These are phyloP conservation scores for Phacellophora camtschatica DNA, from an alignment of 30 jellyfish, hydroid and myxozoan species.

Conservation along the genomic window DNA sequence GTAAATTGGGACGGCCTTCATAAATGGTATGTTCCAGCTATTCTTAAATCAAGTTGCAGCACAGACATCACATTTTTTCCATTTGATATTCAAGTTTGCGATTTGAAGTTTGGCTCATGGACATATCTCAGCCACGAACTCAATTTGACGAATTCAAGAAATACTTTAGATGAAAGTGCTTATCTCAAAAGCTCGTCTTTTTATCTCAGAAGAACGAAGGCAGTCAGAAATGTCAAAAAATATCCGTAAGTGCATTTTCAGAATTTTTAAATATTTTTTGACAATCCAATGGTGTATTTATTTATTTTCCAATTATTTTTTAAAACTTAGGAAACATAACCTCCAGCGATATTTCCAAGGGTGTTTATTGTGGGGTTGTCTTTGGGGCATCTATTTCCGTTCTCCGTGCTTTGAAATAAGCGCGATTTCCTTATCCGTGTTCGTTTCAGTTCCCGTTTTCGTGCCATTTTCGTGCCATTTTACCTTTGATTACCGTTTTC, in stretches of 20 bases:
- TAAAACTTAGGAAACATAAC: too few relatives aligned
- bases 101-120: slow-evolving; percentile 92
- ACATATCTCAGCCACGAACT: slow-evolving; percentile 67
- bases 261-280: too few relatives aligned
- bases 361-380: too few relatives aligned
- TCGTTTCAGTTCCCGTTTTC: too few relatives aligned
- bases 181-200: slow-evolving; percentile 82
- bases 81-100: slow-evolving; percentile 81
- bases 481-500: too few relatives aligned
- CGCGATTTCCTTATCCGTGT: too few relatives aligned
- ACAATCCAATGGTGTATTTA: too few relatives aligned
- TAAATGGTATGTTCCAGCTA: slow-evolving; percentile 90
- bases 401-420: too few relatives aligned
- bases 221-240: slow-evolving; percentile 34
- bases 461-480: too few relatives aligned
- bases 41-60: slow-evolving; percentile 82
- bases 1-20: slow-evolving; percentile 43
- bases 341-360: too few relatives aligned
- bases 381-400: too few relatives aligned
- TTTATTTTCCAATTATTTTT: too few relatives aligned
- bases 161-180: slow-evolving; percentile 51
- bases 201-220: slow-evolving; percentile 55
- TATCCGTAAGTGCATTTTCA: slow-evolving; percentile 76
- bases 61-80: slow-evolving; percentile 87
- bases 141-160: slow-evolving; percentile 44